Percentiles rank a stretch among this genome's conserved stretches.
Conservation (phyloP, 1,140 invertebrate species). For the Schlechtendalia chinensis region DNA sequence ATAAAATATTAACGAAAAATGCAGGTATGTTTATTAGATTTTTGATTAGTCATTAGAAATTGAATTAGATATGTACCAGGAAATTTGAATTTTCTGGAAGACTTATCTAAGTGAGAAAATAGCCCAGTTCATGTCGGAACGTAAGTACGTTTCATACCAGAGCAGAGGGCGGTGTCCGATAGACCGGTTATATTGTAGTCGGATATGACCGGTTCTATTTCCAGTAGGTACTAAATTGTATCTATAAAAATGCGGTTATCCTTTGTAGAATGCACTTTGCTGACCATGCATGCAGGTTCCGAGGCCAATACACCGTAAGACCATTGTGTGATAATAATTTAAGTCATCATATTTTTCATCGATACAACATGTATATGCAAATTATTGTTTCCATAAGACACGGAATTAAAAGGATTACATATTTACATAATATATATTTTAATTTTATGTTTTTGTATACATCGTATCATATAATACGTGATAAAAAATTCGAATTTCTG, state of each 20-base stretch:
- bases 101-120: constrained; percentile 29
- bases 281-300: constrained; percentile 26
- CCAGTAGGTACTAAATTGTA: constrained; percentile 16
- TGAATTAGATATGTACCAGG: not conserved
- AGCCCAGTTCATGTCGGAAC: constrained; percentile 4
- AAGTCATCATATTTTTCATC: not conserved
- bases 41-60: too few species aligned
- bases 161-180: constrained; percentile 35
- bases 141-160: not conserved
- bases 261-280: constrained; percentile 44
- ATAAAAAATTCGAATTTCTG: not conserved
- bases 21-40: too few species aligned
- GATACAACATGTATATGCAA: not conserved
- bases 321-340: constrained; percentile 25
- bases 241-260: constrained; percentile 49
- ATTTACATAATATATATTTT: not conserved
- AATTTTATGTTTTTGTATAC: not conserved
- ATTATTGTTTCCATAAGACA: not conserved
- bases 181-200: constrained; percentile 24
- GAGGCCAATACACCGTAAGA: constrained; percentile 42
- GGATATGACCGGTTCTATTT: constrained; percentile 42
- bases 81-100: constrained; percentile 12
- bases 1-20: too few species aligned
- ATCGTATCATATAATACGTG: not conserved
- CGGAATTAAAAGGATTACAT: not conserved